Conservation (phyloP, 35 echinoderm and acorn worm genomes). For the Apostichopus japonicus region DNA sequence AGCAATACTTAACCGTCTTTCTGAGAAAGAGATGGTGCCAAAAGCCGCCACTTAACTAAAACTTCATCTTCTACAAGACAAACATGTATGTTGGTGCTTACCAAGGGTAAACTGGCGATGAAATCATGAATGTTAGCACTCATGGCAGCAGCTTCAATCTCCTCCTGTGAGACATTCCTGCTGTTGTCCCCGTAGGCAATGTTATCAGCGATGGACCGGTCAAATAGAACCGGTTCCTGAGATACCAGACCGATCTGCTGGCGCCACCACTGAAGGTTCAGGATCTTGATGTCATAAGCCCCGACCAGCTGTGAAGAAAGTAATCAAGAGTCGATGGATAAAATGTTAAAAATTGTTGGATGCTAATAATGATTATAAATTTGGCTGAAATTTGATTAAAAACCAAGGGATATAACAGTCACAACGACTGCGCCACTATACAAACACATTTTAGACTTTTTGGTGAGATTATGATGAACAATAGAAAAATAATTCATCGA, state of each 20-base stretch:
- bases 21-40: too few relatives aligned
- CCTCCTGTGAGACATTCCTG: constrained; percentile 60
- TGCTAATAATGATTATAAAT: too few relatives aligned
- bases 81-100: not conserved
- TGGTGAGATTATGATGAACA: too few relatives aligned
- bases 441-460: too few relatives aligned
- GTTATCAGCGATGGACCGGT: constrained; percentile 87
- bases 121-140: constrained; percentile 90
- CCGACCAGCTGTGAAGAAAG: constrained; percentile 24
- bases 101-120: constrained; percentile 65
- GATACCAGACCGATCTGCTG: constrained; percentile 89
- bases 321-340: not conserved
- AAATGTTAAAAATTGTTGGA: too few relatives aligned
- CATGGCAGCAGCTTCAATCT: constrained; percentile 75
- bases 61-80: too few relatives aligned
- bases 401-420: too few relatives aligned
- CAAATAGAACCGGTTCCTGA: constrained; percentile 91
- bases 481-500: too few relatives aligned
- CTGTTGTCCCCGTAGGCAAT: constrained; percentile 90
- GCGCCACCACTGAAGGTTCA: constrained; percentile 88
- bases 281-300: constrained; percentile 52
- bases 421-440: too few relatives aligned
- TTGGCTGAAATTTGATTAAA: too few relatives aligned
- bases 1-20: not conserved
- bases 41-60: too few relatives aligned